Evolutionary conservation across 2,797 vertebrate genomes (phyloP).

Genomic region (Sparus aurata): DNA sequence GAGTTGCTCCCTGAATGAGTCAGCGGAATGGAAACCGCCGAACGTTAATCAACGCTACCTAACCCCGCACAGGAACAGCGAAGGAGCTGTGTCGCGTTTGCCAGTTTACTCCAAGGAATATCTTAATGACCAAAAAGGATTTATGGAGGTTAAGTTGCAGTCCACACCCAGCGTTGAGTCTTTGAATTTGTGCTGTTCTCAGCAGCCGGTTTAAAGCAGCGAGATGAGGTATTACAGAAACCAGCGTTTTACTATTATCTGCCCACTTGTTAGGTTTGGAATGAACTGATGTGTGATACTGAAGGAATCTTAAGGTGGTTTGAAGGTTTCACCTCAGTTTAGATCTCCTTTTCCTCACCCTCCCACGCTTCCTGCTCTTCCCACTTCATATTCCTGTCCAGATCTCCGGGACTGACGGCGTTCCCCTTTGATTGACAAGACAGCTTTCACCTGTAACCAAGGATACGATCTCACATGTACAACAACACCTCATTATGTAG

Average conservation of each 20-base stretch:
- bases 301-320: constrained; percentile 8
- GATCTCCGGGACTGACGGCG: neutral
- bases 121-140: constrained; percentile 79
- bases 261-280: constrained; percentile 15
- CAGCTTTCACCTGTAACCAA: constrained; percentile 2
- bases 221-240: constrained; percentile 55
- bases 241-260: constrained; percentile 31
- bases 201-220: constrained; percentile 67
- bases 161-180: constrained; percentile 42
- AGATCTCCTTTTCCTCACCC: neutral
- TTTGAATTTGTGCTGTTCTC: constrained; percentile 73
- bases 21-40: constrained; percentile 75
- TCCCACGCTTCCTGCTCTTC: neutral
- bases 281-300: constrained; percentile 14
- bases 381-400: neutral
- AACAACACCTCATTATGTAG: constrained; percentile 34
- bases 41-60: constrained; percentile 74
- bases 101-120: constrained; percentile 71
- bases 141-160: constrained; percentile 70
- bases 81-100: constrained; percentile 61
- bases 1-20: constrained; percentile 72
- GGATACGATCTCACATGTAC: constrained; percentile 18
- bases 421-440: constrained; percentile 52
- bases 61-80: constrained; percentile 64
- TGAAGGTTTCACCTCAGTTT: constrained; percentile 24